A percentile compares a stretch with the other conserved stretches of the same genome.
Conservation (phyloP, 2,797 vertebrate species). For the Paguma larvata region DNA sequence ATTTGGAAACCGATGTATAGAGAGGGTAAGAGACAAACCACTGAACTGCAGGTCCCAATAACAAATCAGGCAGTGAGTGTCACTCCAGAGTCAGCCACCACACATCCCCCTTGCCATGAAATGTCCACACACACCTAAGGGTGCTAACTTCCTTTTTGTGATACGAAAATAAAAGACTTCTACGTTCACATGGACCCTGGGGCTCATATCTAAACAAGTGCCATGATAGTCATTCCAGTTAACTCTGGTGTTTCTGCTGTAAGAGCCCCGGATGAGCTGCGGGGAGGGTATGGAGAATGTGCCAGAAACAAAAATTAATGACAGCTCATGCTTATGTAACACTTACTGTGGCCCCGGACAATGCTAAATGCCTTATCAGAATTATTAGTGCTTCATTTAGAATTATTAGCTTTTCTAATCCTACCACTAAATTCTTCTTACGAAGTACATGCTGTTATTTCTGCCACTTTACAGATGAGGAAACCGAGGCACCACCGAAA, state of each 20-base stretch:
- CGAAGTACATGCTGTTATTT: neutral
- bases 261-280: rapidly evolving
- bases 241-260: neutral
- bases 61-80: neutral
- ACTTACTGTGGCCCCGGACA: neutral
- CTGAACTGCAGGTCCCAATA: neutral
- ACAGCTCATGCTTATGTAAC: neutral
- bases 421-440: neutral
- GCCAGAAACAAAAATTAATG: neutral
- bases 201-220: neutral
- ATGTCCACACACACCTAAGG: neutral
- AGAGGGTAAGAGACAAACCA: neutral
- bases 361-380: neutral
- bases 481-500: neutral
- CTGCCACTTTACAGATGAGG: neutral
- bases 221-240: neutral
- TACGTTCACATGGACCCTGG: neutral
- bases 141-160: neutral
- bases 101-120: neutral
- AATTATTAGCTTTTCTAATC: neutral
- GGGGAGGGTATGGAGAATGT: neutral
- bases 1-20: neutral
- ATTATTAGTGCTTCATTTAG: neutral
- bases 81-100: neutral
- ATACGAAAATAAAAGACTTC: neutral